phyloP scores from a whole-genome alignment of 1,140 invertebrate species.

The Tetranychus urticae region DNA sequence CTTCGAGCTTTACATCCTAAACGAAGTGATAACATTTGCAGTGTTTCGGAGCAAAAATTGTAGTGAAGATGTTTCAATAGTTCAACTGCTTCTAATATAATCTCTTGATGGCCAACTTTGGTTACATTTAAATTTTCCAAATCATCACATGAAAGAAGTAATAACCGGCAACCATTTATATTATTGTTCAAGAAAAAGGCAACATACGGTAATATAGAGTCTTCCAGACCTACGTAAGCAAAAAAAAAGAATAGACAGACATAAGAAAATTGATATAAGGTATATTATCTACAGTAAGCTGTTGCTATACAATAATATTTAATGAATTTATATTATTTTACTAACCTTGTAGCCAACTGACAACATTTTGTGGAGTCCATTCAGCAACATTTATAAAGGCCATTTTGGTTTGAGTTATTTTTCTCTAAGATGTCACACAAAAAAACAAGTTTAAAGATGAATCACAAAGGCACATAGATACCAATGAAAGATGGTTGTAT shows the following conservation, averaged over 20 bases:
- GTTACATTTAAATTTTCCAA: slow-evolving; percentile 56
- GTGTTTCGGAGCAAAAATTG: slow-evolving; percentile 64
- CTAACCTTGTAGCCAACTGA: slow-evolving; percentile 68
- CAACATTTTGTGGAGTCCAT: slow-evolving; percentile 78
- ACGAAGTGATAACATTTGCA: slow-evolving; percentile 59
- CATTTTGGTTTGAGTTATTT: slow-evolving; percentile 5
- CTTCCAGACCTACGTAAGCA: slow-evolving; percentile 40
- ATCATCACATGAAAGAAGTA: slow-evolving; percentile 59
- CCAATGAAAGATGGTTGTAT: too few relatives aligned
- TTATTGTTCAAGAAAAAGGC: slow-evolving; percentile 52
- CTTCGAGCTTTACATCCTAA: slow-evolving; percentile 57
- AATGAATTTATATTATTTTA: too few relatives aligned
- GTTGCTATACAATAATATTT: too few relatives aligned
- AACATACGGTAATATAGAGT: slow-evolving; percentile 49
- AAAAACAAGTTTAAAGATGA: too few relatives aligned
- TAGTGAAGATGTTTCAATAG: slow-evolving; percentile 68
- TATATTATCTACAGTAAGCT: too few relatives aligned
- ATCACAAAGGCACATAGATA: too few relatives aligned
- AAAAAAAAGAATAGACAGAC: not conserved
- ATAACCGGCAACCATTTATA: slow-evolving; percentile 51
- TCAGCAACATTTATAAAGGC: slow-evolving; percentile 51
- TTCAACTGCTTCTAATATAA: slow-evolving; percentile 68
- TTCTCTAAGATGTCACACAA: too few relatives aligned
- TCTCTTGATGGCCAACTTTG: slow-evolving; percentile 72
- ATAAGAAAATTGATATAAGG: not conserved